phyloP scores from a whole-genome alignment of 1,140 invertebrate species.

The Lucilia cuprina region DNA sequence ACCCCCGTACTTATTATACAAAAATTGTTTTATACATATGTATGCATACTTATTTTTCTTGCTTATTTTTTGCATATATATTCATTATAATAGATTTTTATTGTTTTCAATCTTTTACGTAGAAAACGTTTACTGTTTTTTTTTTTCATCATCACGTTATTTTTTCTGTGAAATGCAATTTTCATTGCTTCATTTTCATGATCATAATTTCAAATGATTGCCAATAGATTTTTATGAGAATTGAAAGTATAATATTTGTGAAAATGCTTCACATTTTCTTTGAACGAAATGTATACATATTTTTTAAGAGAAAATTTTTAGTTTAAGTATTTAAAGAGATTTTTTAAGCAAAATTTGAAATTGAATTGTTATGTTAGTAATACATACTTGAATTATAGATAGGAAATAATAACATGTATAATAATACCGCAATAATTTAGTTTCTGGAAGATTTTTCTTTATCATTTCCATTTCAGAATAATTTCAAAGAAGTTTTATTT shows the following conservation, averaged over 20 bases:
- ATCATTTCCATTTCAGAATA: too few species aligned
- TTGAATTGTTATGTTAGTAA: too few species aligned
- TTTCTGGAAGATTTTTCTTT: too few species aligned
- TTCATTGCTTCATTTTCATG: background rate
- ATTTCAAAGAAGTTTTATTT: too few species aligned
- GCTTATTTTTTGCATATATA: background rate
- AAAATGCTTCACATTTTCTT: background rate
- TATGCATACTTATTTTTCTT: background rate
- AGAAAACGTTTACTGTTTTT: background rate
- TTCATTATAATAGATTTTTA: background rate
- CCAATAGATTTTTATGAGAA: constrained; percentile 7
- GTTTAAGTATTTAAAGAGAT: too few species aligned
- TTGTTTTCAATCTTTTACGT: background rate
- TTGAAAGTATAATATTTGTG: background rate
- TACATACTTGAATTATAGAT: too few species aligned
- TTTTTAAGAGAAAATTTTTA: too few species aligned
- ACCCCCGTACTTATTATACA: too few species aligned
- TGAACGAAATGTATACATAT: too few species aligned
- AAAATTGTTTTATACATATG: background rate
- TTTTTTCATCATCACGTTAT: background rate
- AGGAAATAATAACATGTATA: too few species aligned
- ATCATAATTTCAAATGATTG: background rate
- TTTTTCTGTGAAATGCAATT: background rate
- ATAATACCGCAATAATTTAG: too few species aligned
- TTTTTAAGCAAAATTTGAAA: too few species aligned